Percentiles rank a stretch among this genome's conserved stretches.
phyloP scores from a whole-genome alignment of 2,888 invertebrate genomes.

The Carpatolechia fugitivella region DNA sequence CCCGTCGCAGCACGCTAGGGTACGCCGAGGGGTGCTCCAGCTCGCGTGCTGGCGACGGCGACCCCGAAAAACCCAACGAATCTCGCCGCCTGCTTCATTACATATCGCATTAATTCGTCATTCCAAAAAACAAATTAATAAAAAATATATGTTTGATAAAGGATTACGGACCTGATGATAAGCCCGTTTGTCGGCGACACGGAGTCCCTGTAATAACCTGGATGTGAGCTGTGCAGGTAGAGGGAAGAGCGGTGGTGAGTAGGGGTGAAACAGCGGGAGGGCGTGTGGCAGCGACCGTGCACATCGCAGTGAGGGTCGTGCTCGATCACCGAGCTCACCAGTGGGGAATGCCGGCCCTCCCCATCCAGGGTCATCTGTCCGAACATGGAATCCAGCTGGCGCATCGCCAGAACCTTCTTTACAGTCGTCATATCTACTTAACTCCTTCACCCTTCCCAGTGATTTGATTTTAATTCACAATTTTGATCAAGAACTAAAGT shows the following conservation, averaged over 20 bases:
- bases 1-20: conserved; percentile 82
- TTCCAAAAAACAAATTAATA: neutral
- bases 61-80: conserved; percentile 68
- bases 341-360: conserved; percentile 62
- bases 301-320: conserved; percentile 84
- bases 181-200: conserved; percentile 69
- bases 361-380: conserved; percentile 81
- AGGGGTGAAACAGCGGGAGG: conserved; percentile 62
- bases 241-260: conserved; percentile 57
- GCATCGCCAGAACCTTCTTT: conserved; percentile 83
- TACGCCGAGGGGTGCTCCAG: conserved; percentile 85
- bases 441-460: conserved; percentile 32
- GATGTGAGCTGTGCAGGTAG: conserved; percentile 69
- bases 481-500: conserved; percentile 30
- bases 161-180: conserved; percentile 62
- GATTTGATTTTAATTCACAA: conserved; percentile 46
- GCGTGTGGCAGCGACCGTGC: conserved; percentile 79
- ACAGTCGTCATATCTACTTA: conserved; percentile 67
- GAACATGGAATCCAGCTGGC: conserved; percentile 86
- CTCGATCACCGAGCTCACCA: conserved; percentile 77
- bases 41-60: conserved; percentile 79
- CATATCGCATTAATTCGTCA: conserved; percentile 20
- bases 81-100: conserved; percentile 76
- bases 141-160: conserved; percentile 10
- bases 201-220: conserved; percentile 80